A percentile compares a stretch with the other conserved stretches of the same genome.
These are phyloP conservation scores for Gila orcuttii DNA, from an alignment of 2,113 vertebrate species.

Conservation along the genomic window DNA sequence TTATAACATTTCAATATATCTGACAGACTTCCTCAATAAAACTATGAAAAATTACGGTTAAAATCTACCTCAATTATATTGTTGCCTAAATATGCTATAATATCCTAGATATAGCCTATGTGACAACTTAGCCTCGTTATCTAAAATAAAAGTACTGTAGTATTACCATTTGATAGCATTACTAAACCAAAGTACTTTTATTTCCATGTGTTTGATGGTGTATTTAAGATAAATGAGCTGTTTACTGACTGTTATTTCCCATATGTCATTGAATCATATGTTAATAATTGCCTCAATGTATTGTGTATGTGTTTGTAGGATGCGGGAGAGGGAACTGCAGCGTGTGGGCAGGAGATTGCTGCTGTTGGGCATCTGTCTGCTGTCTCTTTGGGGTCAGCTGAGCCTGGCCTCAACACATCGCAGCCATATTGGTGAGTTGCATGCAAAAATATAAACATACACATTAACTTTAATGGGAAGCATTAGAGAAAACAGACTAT, in stretches of 20 bases:
- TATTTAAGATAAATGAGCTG: not conserved
- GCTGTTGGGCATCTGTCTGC: constrained; percentile 85
- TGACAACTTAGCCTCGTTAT: not conserved
- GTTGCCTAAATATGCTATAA: not conserved
- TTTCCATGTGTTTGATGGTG: not conserved
- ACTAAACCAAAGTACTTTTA: not conserved
- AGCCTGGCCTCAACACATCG: constrained; percentile 82
- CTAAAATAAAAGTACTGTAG: not conserved
- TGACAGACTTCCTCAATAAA: not conserved
- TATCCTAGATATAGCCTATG: not conserved
- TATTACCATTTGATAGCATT: not conserved
- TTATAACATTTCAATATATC: not conserved
- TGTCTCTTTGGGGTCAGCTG: constrained; percentile 86
- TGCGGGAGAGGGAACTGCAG: constrained; percentile 84
- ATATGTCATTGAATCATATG: not conserved
- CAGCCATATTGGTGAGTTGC: constrained; percentile 85
- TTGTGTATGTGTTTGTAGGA: constrained; percentile 71
- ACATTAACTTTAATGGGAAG: constrained; percentile 9
- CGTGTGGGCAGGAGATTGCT: constrained; percentile 84
- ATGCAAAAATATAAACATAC: constrained; percentile 25
- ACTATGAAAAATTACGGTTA: not conserved
- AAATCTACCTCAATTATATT: not conserved
- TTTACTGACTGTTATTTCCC: not conserved
- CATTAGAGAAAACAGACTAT: constrained; percentile 5
- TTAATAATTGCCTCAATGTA: not conserved